These are phyloP conservation scores for Odobenus rosmarus DNA, from an alignment of 2,113 vertebrate species.

Conservation along the genomic window DNA sequence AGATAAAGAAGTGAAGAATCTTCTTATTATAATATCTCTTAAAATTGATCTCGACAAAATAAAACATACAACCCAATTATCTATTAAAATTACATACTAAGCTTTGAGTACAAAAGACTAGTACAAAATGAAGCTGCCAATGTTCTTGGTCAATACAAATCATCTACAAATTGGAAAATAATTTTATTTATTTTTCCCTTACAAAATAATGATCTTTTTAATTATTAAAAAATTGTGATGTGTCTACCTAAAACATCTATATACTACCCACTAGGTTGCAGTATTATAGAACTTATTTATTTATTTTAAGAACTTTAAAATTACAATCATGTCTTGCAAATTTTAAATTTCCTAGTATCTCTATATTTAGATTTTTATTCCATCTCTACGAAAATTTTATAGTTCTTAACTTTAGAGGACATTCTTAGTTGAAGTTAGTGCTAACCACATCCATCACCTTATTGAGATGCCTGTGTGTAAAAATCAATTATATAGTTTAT, in stretches of 20 bases:
- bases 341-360: neutral
- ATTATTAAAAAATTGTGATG: neutral
- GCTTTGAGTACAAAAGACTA: neutral
- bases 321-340: neutral
- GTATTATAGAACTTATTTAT: neutral
- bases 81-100: neutral
- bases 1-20: neutral
- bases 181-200: neutral
- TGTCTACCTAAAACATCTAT: neutral
- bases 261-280: neutral
- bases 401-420: neutral
- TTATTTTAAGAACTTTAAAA: neutral
- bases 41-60: constrained; percentile 10
- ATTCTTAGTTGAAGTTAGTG: neutral
- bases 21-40: neutral
- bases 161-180: neutral
- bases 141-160: neutral
- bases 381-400: neutral
- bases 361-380: neutral
- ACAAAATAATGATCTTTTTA: neutral
- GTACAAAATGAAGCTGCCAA: neutral
- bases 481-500: neutral
- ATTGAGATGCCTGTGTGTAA: neutral
- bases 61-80: neutral
- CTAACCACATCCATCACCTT: neutral